Evolutionary conservation across 2,797 vertebrate species (phyloP).

Genomic region (Peromyscus eremicus): DNA sequence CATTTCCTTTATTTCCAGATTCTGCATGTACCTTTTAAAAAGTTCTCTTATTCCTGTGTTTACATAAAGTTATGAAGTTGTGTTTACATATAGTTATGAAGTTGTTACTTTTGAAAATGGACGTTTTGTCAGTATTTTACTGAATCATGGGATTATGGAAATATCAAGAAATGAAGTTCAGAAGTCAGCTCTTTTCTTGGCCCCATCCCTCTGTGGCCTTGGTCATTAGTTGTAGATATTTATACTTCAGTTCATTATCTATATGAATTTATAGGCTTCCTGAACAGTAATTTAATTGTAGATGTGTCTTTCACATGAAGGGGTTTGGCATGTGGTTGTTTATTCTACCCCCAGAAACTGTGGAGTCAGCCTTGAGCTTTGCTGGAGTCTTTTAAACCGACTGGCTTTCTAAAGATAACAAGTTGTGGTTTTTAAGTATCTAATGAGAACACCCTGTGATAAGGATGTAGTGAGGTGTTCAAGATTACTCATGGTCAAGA

Average conservation of each 20-base stretch:
- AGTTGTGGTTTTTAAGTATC: background rate
- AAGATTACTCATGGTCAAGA: background rate
- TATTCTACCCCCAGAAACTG: background rate
- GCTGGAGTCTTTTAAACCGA: slow-evolving; percentile 15
- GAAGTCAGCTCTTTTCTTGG: background rate
- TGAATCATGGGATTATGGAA: background rate
- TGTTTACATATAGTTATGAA: background rate
- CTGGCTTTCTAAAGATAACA: slow-evolving; percentile 16
- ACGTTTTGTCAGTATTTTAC: background rate
- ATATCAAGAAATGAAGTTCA: background rate
- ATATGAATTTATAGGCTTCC: background rate
- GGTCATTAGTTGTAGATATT: background rate
- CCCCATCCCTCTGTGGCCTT: background rate
- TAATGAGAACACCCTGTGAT: slow-evolving; percentile 38
- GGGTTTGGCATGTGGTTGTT: background rate
- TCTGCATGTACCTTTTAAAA: background rate
- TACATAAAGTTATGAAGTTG: background rate
- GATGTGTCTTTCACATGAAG: background rate
- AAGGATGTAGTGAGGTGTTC: background rate
- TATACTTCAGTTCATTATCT: background rate
- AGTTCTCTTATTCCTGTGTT: background rate
- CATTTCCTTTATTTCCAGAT: background rate
- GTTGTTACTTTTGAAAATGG: background rate
- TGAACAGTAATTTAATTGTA: background rate
- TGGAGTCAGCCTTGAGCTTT: background rate